Base-by-base conservation (phyloP, 2,113 vertebrate species). In the Sylvia atricapilla region DNA sequence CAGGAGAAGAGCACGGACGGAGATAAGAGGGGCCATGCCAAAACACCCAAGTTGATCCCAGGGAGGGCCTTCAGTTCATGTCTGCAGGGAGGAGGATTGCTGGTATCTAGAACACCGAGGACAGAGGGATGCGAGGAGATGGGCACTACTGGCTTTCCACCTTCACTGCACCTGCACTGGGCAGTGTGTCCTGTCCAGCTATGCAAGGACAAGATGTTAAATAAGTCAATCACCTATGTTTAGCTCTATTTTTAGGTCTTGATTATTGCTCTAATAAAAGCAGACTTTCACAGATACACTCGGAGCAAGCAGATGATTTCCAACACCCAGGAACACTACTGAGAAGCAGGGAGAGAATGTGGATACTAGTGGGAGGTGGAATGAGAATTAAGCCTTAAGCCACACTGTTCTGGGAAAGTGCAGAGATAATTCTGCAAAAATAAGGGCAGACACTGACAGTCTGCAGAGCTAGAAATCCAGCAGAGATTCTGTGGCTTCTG, bases 221-320 rank as follows among this genome's bases (percentile, higher is more conserved):
- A 7, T 19, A 24, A 30, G 16, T 75, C 77, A 22, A 47, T 47
- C 78, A 41, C 22, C 17, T 55, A 30, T 1, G 2, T 49, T 82
- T 72, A 94, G 44, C 66, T 89, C 77, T 91, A 74, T 50, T 89
- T 90, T 77, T 13, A 90, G 68, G 39, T 31, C 80, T 47, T 50
- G 64, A 80, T 90, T 92, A 84, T 92, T 93, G 93, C 80, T 94
- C 47, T 78, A 90, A 81, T 66, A 84, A 87, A 86, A 89, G 73
- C 39, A 69, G 68, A 63, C 55, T 73, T 87, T 73, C 68, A 84
- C 62, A 80, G 70, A 58, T 33, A 41, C 10, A 2, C 52, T 75
- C 1, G 0, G 66, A 86, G 21, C 66, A 86, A 90, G 55, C 30
- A 18, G 37, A 37, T 67, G 1, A 24, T 58, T 80, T 58, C 68